Conservation (phyloP, 1,140 invertebrate species). For the Marisa cornuarietis region DNA sequence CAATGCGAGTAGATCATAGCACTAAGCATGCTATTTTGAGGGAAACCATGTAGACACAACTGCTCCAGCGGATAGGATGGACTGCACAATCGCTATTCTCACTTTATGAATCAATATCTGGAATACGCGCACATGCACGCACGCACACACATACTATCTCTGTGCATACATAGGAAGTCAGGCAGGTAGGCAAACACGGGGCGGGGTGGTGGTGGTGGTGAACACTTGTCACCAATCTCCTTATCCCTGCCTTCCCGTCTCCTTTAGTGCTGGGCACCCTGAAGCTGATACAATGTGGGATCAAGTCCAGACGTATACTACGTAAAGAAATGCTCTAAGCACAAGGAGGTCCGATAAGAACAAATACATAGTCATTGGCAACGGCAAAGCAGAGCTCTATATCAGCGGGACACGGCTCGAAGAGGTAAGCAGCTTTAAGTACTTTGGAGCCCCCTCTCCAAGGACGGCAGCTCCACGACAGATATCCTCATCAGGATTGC, state of each 20-base stretch:
- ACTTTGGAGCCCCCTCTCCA: neutral
- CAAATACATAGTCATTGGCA: neutral
- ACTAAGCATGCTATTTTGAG: neutral
- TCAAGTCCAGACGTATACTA: neutral
- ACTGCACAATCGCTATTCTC: neutral
- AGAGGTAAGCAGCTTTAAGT: too few relatives aligned
- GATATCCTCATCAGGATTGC: too few relatives aligned
- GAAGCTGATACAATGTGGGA: neutral
- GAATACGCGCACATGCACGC: neutral
- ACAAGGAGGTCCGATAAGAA: neutral
- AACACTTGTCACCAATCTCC: neutral
- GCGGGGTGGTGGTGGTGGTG: too few relatives aligned
- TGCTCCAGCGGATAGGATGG: neutral
- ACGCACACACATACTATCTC: neutral
- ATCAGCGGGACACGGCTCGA: too few relatives aligned
- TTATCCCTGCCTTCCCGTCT: neutral
- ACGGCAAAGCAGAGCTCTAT: neutral
- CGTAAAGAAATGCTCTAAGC: neutral
- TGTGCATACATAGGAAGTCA: neutral
- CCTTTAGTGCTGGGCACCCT: too few relatives aligned
- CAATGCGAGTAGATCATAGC: neutral
- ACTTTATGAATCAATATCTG: neutral
- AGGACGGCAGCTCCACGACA: too few relatives aligned
- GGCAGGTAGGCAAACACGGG: neutral
- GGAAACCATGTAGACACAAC: neutral